These are phyloP conservation scores for Polia nebulosa DNA, from an alignment of 2,888 invertebrate species.

Conservation along the genomic window DNA sequence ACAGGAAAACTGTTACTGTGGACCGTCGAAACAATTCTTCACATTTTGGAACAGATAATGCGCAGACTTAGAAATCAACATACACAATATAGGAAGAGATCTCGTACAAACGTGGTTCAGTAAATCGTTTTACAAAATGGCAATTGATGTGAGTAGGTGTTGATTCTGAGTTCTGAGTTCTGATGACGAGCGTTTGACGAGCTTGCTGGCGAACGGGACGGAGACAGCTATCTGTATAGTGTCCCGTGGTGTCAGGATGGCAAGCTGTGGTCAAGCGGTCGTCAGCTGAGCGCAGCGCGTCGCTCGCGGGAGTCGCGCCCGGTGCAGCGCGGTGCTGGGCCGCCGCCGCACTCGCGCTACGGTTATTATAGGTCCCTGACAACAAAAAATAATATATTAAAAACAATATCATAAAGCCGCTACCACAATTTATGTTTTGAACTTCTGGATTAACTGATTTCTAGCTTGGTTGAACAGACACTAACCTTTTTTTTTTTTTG, in stretches of 20 bases:
- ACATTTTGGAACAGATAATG: slow-evolving; percentile 49
- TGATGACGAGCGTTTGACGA: slow-evolving; percentile 5
- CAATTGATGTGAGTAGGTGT: slow-evolving; percentile 43
- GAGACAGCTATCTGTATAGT: not conserved
- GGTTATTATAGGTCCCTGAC: slow-evolving; percentile 65
- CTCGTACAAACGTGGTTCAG: slow-evolving; percentile 21
- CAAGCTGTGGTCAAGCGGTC: not conserved
- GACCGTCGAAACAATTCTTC: slow-evolving; percentile 55
- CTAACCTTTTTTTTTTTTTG: too few species aligned
- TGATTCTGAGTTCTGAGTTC: slow-evolving; percentile 6
- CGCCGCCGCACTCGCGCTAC: slow-evolving; percentile 41
- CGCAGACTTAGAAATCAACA: slow-evolving; percentile 57
- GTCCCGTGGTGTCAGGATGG: not conserved
- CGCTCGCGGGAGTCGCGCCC: too few species aligned
- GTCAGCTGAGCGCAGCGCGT: too few species aligned
- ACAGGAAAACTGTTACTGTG: slow-evolving; percentile 46
- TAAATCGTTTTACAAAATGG: slow-evolving; percentile 47
- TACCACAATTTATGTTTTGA: too few species aligned
- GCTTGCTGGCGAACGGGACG: not conserved
- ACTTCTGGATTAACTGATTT: too few species aligned
- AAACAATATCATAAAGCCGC: not conserved
- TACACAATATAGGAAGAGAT: slow-evolving; percentile 40
- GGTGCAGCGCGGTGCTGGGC: not conserved
- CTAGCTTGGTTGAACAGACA: too few species aligned
- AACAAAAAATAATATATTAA: slow-evolving; percentile 4